These are phyloP conservation scores for Galerucella nymphaeae DNA, from an alignment of 2,888 invertebrate species.

Conservation along the genomic window DNA sequence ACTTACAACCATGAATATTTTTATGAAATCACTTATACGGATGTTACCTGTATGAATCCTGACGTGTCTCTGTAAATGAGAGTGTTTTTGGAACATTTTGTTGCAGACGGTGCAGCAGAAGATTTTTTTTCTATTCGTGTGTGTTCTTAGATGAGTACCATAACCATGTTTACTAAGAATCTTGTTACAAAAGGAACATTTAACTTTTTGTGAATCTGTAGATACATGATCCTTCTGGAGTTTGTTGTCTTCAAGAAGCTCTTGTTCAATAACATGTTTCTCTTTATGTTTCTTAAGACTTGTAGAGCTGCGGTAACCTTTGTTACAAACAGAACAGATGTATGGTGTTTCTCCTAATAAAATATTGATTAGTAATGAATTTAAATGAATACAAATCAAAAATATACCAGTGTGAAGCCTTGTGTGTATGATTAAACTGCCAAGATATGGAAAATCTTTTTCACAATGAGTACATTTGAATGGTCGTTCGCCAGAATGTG, in stretches of 20 bases:
- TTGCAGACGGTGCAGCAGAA: slow-evolving; percentile 52
- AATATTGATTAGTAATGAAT: background rate
- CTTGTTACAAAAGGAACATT: slow-evolving; percentile 44
- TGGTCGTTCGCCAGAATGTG: slow-evolving; percentile 44
- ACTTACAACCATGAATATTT: background rate
- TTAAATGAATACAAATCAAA: background rate
- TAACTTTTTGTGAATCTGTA: slow-evolving; percentile 30
- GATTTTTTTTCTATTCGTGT: slow-evolving; percentile 50
- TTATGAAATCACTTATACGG: background rate
- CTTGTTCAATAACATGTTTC: slow-evolving; percentile 35
- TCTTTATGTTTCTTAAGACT: slow-evolving; percentile 44
- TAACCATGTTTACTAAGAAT: slow-evolving; percentile 43
- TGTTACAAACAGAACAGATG: slow-evolving; percentile 42
- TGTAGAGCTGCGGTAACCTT: slow-evolving; percentile 40
- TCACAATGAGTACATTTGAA: slow-evolving; percentile 41
- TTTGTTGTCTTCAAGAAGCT: slow-evolving; percentile 13
- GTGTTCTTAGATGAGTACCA: slow-evolving; percentile 53
- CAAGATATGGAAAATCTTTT: slow-evolving; percentile 39
- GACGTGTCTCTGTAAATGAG: slow-evolving; percentile 43
- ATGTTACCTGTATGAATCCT: slow-evolving; percentile 45
- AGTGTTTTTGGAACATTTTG: slow-evolving; percentile 48
- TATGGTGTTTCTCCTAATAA: slow-evolving; percentile 44
- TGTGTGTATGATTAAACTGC: slow-evolving; percentile 41
- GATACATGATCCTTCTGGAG: background rate
- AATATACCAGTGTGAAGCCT: slow-evolving; percentile 45